Evolutionary conservation across 2,797 vertebrate species (phyloP), one percentile per base, ranked within the genome.

Genomic region (Smutsia gigantea): DNA sequence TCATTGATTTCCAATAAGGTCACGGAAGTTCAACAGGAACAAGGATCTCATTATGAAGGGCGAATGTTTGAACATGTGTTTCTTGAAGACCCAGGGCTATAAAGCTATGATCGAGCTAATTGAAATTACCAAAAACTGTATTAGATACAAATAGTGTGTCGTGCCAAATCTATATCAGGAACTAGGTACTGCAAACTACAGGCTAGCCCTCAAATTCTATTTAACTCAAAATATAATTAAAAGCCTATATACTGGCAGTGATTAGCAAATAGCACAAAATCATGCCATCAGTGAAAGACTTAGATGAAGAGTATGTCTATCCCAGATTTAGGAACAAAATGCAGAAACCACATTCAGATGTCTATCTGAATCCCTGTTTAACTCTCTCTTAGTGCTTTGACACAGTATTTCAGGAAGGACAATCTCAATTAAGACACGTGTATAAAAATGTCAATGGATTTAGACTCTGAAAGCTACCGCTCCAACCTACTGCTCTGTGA

Each of bases 1-100:
- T 94, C 84, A 96, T 96, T 89, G 97, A 97, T 98, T 98, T 97
- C 95, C 97, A 66, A 90, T 97, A 96, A 97, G 94, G 88, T 93
- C 82, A 31, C 23, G 57, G 57, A 96, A 95, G 97, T 96, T 97
- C 97, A 94, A 88, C 72, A 95, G 91, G 79, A 97, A 97, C 90
- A 95, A 93, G 82, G 88, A 93, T 96, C 74, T 96, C 90, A 82
- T 94, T 96, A 95, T 87, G 79, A 55, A 68, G 59, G 93, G 64
- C 83, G 55, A 95, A 91, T 95, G 66, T 92, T 82, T 89, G 89
- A 95, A 97, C 96, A 78, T 61, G 49, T 71, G 84, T 95, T 95
- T 94, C 91, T 92, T 89, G 86, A 95, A 96, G 86, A 93, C 55
- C 66, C 51, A 84, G 49, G 18, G 37, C 79, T 74, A 64, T 91